A percentile compares a stretch with the other conserved stretches of the same genome.
phyloP scores from a whole-genome alignment of 2,113 vertebrate genomes.

The Platysternon megacephalum region DNA sequence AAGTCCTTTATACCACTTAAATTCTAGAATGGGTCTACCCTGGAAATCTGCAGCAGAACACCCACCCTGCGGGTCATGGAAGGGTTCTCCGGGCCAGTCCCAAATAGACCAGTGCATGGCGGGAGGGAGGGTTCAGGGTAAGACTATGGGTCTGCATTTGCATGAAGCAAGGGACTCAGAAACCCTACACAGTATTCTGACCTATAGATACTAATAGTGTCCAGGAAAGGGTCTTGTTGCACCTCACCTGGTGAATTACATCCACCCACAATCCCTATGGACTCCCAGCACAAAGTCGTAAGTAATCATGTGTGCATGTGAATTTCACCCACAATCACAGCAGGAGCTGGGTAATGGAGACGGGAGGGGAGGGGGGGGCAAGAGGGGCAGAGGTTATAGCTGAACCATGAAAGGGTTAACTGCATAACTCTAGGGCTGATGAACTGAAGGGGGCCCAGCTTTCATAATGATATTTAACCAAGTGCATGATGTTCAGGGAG shows the following conservation, averaged over 20 bases:
- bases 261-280: not conserved
- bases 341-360: not conserved
- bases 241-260: not conserved
- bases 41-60: not conserved
- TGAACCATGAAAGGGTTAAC: fast-evolving
- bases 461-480: not conserved
- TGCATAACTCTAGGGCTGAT: not conserved
- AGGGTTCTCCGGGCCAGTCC: not conserved
- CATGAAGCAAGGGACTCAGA: not conserved
- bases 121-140: not conserved
- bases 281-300: not conserved
- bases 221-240: not conserved
- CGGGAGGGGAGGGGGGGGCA: fast-evolving
- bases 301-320: fast-evolving
- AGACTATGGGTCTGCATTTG: not conserved
- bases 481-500: not conserved
- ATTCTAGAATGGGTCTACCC: not conserved
- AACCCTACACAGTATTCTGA: not conserved
- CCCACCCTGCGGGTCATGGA: not conserved
- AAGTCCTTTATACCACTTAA: not conserved
- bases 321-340: not conserved
- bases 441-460: fast-evolving
- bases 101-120: not conserved
- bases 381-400: not conserved
- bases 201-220: not conserved